Percentiles rank a stretch among this genome's conserved stretches.
Conservation (phyloP, 2,888 invertebrate genomes). For the Dryadula phaetusa region DNA sequence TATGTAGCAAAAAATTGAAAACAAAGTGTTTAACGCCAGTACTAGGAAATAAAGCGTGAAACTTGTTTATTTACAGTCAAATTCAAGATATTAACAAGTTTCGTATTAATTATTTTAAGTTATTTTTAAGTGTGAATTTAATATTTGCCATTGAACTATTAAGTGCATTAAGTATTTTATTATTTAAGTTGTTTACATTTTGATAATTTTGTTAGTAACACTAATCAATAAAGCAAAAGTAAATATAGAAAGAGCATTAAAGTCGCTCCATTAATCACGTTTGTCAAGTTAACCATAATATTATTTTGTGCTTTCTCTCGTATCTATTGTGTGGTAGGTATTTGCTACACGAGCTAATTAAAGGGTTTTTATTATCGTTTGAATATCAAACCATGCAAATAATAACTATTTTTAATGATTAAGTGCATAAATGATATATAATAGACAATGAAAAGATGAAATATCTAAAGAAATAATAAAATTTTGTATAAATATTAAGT, state of each 20-base stretch:
- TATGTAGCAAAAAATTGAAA: too few relatives aligned
- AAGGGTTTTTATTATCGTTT: neutral
- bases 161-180: neutral
- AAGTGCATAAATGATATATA: neutral
- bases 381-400: neutral
- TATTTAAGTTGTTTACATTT: conserved; percentile 9
- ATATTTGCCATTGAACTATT: neutral
- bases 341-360: conserved; percentile 5
- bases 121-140: neutral
- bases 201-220: conserved; percentile 2
- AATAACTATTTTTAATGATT: neutral
- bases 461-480: neutral
- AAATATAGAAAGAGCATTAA: conserved; percentile 21
- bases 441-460: neutral
- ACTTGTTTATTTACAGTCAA: too few relatives aligned
- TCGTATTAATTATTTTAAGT: too few relatives aligned
- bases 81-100: too few relatives aligned
- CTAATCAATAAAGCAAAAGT: conserved; percentile 22
- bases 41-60: too few relatives aligned
- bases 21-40: too few relatives aligned
- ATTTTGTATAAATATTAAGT: too few relatives aligned
- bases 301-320: neutral
- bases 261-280: conserved; percentile 12
- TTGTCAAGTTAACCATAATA: neutral
- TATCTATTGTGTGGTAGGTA: neutral